Evolutionary conservation across 2,888 invertebrate genomes (phyloP).

Genomic region (Aleiodes alternator): DNA sequence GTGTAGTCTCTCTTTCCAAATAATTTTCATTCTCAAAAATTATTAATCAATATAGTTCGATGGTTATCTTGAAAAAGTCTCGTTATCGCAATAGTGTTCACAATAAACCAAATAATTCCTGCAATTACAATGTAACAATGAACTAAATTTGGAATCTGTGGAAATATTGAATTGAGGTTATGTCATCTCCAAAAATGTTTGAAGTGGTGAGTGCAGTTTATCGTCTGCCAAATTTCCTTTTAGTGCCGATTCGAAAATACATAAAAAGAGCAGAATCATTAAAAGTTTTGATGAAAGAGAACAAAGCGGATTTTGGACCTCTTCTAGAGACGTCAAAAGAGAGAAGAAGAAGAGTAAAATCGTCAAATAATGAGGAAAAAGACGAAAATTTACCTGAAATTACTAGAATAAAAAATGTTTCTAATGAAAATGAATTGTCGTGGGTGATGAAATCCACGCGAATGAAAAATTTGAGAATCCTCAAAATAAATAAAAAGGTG

Average conservation of each 20-base stretch:
- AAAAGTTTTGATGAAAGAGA: slow-evolving; percentile 76
- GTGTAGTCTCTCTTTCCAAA: no score
- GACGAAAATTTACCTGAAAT: background rate
- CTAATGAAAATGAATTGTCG: slow-evolving; percentile 41
- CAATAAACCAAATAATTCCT: background rate
- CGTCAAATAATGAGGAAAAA: slow-evolving; percentile 48
- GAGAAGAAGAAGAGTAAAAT: slow-evolving; percentile 70
- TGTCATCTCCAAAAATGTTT: slow-evolving; percentile 34
- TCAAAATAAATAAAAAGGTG: background rate
- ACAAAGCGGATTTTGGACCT: slow-evolving; percentile 77
- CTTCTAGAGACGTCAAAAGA: slow-evolving; percentile 77
- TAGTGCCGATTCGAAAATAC: background rate
- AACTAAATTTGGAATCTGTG: background rate
- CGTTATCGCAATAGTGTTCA: background rate
- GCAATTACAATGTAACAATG: background rate
- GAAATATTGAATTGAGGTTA: slow-evolving; percentile 48
- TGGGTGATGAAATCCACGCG: slow-evolving; percentile 41
- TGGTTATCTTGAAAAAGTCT: background rate
- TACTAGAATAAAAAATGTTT: slow-evolving; percentile 12
- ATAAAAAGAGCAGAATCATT: slow-evolving; percentile 73
- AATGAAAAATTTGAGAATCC: background rate
- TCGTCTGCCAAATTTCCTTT: slow-evolving; percentile 1
- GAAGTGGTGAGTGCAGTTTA: background rate
- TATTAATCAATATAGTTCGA: background rate
- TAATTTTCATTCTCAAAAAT: background rate